Base-by-base conservation (phyloP, 2,888 invertebrate genomes). In the Iselma pallidipennis region DNA sequence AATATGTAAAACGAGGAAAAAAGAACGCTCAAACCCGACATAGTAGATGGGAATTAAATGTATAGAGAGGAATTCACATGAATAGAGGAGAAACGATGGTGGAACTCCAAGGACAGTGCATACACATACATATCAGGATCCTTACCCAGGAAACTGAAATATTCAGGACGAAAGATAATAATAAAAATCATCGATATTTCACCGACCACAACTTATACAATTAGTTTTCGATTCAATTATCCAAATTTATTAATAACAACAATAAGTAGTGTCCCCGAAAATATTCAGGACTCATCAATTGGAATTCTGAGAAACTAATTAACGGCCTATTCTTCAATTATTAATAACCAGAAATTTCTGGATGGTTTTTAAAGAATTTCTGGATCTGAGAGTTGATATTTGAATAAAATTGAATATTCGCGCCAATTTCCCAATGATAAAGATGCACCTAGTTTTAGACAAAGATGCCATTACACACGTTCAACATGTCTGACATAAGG, bases 401-500 rank as follows among this genome's bases (percentile, higher is more conserved):
- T n/a, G n/a, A n/a, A n/a, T n/a, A n/a, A n/a, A n/a, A n/a, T 16
- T 37, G 9, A 37, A 37, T 7, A 19, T 7, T 37, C 1, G 7
- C 37, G 37, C 37, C 37, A 9, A 5, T 37, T 54, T 45, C 7
- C n/a, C 28, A 19, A 9, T 7, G 54, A 61, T 29, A 61, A 49
- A 31, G 55, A 49, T 4, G 12, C 23, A 45, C 7, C 9, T 57
- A 10, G n/a, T 12, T 7, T 26, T 37, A 16, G 57, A 57, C 37
- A 52, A 26, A 55, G 57, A 57, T 42, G 49, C 28, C 61, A 61
- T 16, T 57, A 60, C 16, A 52, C 59, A 62, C 55, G 57, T 66
- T 61, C 67, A 71, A 64, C 66, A 76, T 76, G 75, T 72, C 72
- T 61, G 72, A 74, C 66, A 64, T 66, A 74, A 80, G 78, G 76